Conservation (phyloP, 2,888 invertebrate genomes). For the Andrena hattorfiana region DNA sequence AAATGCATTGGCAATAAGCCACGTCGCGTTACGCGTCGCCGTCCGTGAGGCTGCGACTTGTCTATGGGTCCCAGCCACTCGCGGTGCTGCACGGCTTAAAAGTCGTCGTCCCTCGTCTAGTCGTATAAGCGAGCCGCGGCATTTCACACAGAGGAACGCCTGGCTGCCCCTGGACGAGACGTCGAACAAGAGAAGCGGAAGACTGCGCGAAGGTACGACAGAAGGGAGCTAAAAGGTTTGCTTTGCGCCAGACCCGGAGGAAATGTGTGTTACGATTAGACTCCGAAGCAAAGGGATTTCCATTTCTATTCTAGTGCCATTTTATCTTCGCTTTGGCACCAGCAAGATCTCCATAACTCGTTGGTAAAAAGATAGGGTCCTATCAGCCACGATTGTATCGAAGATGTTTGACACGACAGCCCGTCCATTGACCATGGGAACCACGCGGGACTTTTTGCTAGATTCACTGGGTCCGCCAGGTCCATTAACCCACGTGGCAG, state of each 20-base stretch:
- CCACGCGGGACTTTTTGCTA: conserved; percentile 41
- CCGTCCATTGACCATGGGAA: conserved; percentile 1
- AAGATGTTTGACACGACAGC: not conserved
- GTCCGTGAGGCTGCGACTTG: conserved; percentile 69
- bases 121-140: conserved; percentile 67
- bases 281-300: not conserved
- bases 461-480: conserved; percentile 32
- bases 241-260: conserved; percentile 6
- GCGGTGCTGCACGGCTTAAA: conserved; percentile 64
- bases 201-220: conserved; percentile 1
- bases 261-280: not conserved
- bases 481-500: conserved; percentile 56
- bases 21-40: conserved; percentile 80
- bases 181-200: not conserved
- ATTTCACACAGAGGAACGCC: conserved; percentile 59
- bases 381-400: not conserved
- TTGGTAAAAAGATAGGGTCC: not conserved
- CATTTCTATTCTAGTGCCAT: too few species aligned
- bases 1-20: conserved; percentile 84
- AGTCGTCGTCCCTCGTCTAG: conserved; percentile 67
- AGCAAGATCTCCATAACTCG: not conserved
- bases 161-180: not conserved
- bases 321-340: too few species aligned
- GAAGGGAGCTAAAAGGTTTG: not conserved
- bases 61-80: conserved; percentile 70